These are phyloP conservation scores for Camptogramma bilineatum DNA, from an alignment of 2,888 invertebrate genomes.

Conservation along the genomic window DNA sequence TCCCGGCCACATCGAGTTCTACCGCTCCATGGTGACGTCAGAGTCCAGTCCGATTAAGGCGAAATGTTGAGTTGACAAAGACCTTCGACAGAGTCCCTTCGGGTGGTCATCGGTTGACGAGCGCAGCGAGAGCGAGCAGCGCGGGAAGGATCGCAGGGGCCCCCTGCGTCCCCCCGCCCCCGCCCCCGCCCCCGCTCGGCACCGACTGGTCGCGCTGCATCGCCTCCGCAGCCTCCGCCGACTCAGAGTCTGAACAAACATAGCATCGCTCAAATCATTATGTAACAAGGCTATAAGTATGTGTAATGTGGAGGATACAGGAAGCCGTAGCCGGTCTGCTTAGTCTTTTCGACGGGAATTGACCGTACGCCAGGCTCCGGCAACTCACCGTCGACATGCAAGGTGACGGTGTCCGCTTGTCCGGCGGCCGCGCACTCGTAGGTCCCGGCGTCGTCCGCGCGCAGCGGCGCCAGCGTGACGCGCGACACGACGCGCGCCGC, in stretches of 20 bases:
- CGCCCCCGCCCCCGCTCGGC: conserved; percentile 19
- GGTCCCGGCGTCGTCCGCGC: conserved; percentile 75
- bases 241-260: background rate
- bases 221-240: conserved; percentile 84
- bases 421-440: conserved; percentile 57
- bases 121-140: conserved; percentile 19
- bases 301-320: no score
- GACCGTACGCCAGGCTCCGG: background rate
- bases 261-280: background rate
- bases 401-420: conserved; percentile 17
- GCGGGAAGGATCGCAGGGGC: background rate
- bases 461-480: conserved; percentile 83
- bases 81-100: background rate
- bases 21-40: no score
- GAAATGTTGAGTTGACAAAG: background rate
- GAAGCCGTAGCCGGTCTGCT: no score
- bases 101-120: background rate
- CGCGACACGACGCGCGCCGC: conserved; percentile 87
- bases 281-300: no score
- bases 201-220: conserved; percentile 87
- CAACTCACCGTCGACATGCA: conserved; percentile 17
- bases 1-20: no score
- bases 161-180: conserved; percentile 2
- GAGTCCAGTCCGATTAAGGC: background rate
- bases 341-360: no score